phyloP scores from a whole-genome alignment of 2,888 invertebrate genomes.

The Mantis religiosa region DNA sequence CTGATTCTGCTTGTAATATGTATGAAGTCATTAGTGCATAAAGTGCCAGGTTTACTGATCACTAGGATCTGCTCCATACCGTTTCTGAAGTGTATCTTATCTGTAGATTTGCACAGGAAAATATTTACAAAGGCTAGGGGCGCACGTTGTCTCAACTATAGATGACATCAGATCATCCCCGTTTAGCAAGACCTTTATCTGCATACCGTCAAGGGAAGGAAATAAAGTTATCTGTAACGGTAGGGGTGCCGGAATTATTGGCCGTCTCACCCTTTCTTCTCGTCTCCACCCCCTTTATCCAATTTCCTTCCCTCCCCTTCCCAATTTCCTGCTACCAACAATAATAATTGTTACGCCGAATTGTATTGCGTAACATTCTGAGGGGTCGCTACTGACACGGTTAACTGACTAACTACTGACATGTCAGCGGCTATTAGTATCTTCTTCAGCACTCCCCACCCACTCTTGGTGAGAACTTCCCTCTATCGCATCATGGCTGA shows the following conservation, averaged over 20 bases:
- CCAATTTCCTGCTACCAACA: slow-evolving; percentile 10
- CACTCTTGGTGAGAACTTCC: not conserved
- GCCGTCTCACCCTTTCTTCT: not conserved
- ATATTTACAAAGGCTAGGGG: no score
- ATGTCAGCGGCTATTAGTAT: slow-evolving; percentile 11
- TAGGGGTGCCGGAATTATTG: not conserved
- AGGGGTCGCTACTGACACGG: not conserved
- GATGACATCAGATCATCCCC: not conserved
- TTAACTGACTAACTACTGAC: slow-evolving; percentile 17
- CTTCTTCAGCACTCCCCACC: not conserved
- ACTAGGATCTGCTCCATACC: no score
- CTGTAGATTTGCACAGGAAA: no score
- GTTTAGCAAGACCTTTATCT: not conserved
- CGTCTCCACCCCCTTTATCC: not conserved
- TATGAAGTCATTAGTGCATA: no score
- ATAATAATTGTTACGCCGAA: slow-evolving; percentile 8
- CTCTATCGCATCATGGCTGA: not conserved
- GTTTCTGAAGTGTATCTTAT: no score
- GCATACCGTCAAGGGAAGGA: not conserved
- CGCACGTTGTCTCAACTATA: not conserved
- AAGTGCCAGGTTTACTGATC: no score
- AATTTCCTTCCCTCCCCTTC: not conserved
- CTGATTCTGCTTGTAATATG: no score
- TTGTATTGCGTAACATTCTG: not conserved
- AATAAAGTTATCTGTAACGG: not conserved